These are phyloP conservation scores for Batillaria attramentaria DNA, from an alignment of 1,140 invertebrate species.

Conservation along the genomic window DNA sequence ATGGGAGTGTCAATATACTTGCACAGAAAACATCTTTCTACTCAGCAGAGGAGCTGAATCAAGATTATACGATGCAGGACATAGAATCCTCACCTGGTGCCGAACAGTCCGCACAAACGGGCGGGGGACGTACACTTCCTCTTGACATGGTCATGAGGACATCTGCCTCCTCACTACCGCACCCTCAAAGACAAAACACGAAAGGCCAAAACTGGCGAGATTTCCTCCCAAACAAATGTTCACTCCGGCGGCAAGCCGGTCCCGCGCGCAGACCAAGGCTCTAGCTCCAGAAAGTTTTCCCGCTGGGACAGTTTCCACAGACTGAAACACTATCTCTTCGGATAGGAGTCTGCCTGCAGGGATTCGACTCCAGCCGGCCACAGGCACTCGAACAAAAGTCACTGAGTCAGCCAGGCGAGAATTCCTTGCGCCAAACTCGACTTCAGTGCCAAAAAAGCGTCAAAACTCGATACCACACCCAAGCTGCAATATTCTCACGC, in stretches of 20 bases:
- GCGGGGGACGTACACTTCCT: constrained; percentile 40
- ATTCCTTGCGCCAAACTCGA: not conserved
- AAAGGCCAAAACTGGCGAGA: not conserved
- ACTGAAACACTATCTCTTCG: constrained; percentile 13
- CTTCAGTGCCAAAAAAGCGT: not conserved
- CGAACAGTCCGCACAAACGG: constrained; percentile 44
- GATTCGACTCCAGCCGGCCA: not conserved
- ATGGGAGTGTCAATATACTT: not conserved
- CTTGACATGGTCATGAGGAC: constrained; percentile 42
- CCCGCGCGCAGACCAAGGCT: not conserved
- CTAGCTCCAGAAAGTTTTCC: not conserved
- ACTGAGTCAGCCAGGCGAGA: constrained; percentile 19
- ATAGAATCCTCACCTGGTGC: constrained; percentile 31
- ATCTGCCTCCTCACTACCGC: not conserved
- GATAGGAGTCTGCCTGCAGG: not conserved
- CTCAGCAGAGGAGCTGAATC: not conserved
- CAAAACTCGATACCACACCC: not conserved
- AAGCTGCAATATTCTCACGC: not conserved
- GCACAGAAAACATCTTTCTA: not conserved
- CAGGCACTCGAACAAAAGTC: not conserved
- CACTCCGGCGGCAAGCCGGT: not conserved
- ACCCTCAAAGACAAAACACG: not conserved
- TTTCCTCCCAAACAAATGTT: not conserved
- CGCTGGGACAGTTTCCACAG: not conserved
- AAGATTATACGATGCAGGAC: not conserved